A percentile compares a stretch with the other conserved stretches of the same genome.
phyloP scores from a whole-genome alignment of 2,888 invertebrate genomes.

The Orthonevra nobilis region DNA sequence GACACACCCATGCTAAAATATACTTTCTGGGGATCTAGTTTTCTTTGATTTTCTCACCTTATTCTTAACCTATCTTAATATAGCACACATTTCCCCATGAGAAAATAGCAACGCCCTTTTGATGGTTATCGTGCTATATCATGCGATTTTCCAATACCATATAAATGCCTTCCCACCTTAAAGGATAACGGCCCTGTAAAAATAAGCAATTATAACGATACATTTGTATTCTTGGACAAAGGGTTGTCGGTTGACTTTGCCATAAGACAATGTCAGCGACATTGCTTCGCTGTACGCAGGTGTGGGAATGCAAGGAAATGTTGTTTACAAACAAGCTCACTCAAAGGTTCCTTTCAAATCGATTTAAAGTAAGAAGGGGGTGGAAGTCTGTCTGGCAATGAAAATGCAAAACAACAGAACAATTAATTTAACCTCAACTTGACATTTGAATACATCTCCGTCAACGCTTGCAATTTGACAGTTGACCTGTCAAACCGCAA shows the following conservation, averaged over 20 bases:
- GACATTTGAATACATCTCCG: no score
- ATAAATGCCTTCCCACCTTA: conserved; percentile 1
- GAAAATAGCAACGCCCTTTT: conserved; percentile 34
- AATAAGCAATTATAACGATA: conserved; percentile 16
- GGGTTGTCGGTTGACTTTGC: conserved; percentile 16
- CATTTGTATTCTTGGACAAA: conserved; percentile 13
- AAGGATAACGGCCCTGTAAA: not conserved
- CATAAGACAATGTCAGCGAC: not conserved
- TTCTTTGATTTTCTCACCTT: conserved; percentile 1
- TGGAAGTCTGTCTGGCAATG: no score
- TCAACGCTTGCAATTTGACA: no score
- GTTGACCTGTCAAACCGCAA: no score
- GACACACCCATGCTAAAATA: conserved; percentile 28
- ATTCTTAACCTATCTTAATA: conserved; percentile 52
- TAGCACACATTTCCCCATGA: conserved; percentile 27
- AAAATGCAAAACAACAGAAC: no score
- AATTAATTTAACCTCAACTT: no score
- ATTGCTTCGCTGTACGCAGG: conserved; percentile 8
- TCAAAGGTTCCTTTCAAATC: not conserved
- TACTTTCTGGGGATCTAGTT: not conserved
- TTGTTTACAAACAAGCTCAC: conserved; percentile 42
- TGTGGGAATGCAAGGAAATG: no score
- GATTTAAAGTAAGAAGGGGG: no score
- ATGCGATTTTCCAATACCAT: conserved; percentile 33
- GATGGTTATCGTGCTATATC: conserved; percentile 11